Conservation (phyloP, 92 coral and sea anemone species). For the Heliopora coerulea region DNA sequence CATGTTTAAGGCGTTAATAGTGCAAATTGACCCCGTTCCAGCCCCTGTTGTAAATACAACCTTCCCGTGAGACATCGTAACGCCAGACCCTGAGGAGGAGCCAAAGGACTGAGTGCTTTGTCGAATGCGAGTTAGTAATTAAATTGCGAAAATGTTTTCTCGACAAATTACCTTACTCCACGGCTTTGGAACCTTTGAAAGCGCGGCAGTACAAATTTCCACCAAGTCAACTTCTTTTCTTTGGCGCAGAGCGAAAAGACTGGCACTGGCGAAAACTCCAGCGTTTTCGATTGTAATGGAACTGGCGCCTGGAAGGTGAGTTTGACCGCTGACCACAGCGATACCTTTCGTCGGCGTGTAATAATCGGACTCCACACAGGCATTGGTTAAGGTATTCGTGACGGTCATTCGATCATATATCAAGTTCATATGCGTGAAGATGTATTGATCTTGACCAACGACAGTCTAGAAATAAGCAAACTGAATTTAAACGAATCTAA, state of each 20-base stretch:
- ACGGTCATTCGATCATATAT: constrained; percentile 92
- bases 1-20: too few relatives aligned
- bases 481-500: too few relatives aligned
- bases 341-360: constrained; percentile 83
- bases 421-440: constrained; percentile 81
- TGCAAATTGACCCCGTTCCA: too few relatives aligned
- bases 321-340: constrained; percentile 72
- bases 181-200: constrained; percentile 82
- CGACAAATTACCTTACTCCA: constrained; percentile 77
- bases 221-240: constrained; percentile 87
- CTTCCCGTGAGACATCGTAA: too few relatives aligned
- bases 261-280: constrained; percentile 97
- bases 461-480: constrained; percentile 61
- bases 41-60: too few relatives aligned
- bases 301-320: constrained; percentile 81
- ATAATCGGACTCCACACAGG: constrained; percentile 71
- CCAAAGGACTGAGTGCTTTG: too few relatives aligned
- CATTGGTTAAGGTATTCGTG: constrained; percentile 85
- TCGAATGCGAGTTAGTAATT: too few relatives aligned
- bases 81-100: too few relatives aligned
- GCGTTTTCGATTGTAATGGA: constrained; percentile 67
- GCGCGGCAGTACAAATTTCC: constrained; percentile 80
- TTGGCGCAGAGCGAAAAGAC: constrained; percentile 68
- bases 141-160: not conserved
- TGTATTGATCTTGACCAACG: constrained; percentile 88